These are phyloP conservation scores for Charanyca ferruginea DNA, from an alignment of 2,888 invertebrate species.

Conservation along the genomic window DNA sequence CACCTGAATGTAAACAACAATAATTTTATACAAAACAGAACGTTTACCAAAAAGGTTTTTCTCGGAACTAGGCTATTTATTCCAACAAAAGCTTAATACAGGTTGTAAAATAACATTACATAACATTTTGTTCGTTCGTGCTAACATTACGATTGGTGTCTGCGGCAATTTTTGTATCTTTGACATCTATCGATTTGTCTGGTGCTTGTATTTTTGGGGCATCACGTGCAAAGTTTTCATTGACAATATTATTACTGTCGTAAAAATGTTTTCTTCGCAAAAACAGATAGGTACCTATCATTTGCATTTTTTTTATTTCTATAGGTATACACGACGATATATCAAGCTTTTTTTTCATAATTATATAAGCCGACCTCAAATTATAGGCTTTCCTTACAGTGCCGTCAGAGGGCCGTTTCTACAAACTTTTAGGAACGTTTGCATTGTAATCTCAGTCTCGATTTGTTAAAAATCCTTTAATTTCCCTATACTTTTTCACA, in stretches of 20 bases:
- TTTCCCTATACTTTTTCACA: no score
- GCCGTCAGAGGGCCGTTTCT: no score
- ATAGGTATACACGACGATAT: no score
- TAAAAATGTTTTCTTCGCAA: constrained; percentile 1
- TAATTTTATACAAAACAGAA: constrained; percentile 14
- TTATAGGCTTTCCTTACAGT: no score
- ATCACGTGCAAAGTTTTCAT: constrained; percentile 20
- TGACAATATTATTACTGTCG: constrained; percentile 5
- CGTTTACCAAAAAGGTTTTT: constrained; percentile 16
- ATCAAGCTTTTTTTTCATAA: no score
- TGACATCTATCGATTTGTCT: constrained; percentile 55
- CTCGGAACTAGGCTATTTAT: constrained; percentile 32
- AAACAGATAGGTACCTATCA: no score
- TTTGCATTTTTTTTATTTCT: no score
- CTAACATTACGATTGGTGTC: constrained; percentile 36
- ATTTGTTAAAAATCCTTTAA: no score
- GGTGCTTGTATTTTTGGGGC: constrained; percentile 12
- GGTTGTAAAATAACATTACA: constrained; percentile 42
- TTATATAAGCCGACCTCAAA: no score
- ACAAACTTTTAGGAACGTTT: no score
- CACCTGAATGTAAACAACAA: constrained; percentile 10
- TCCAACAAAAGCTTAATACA: constrained; percentile 32
- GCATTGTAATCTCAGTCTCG: no score
- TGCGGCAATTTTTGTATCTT: constrained; percentile 52
- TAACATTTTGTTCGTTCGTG: constrained; percentile 56